Evolutionary conservation across 2,888 invertebrate genomes (phyloP), one percentile per base, ranked within the genome.

Genomic region (Allygus modestus): DNA sequence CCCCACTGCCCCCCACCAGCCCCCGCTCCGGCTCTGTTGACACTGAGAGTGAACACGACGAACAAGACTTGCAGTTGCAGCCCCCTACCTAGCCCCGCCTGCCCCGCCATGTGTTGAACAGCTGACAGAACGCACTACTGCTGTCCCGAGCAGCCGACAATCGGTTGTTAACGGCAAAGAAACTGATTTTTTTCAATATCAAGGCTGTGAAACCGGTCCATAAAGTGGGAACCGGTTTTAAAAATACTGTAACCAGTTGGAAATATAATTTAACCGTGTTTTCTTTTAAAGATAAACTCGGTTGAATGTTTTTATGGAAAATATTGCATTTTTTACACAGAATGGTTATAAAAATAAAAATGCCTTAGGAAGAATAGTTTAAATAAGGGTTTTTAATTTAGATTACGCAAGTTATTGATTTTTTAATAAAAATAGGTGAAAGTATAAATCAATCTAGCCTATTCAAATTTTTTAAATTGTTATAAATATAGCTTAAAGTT

Each of bases 41-140:
- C 86, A 91, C 91, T 61, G 91, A 91, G 91, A 90, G 92, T 91
- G 90, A 93, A 92, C 88, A 92, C 92, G 90, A 92, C 92, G 91
- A 89, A 69, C 86, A 75, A 75, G 73, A 75, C 41, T 37, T 75
- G 37, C 73, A 75, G 43, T 88, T 20, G 83, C 87, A 23, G 88
- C 89, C 83, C 87, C 89, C 69, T 88, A 88, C 82, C 85, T 89
- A n/a, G 86, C 83, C 23, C 84, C 87, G 17, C 85, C 85, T 84
- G 26, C 51, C n/a, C 33, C 51, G 26, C n/a, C 73, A 73, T 33
- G n/a, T n/a, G n/a, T n/a, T n/a, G 23, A 26, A 73, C 41, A 17
- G 41, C 73, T 23, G 73, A 73, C 41, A 73, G 23, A 23, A 41
- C 23, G 73, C 46, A 77, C 31, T 26, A 28, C 43, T 46, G 23